Percentiles rank a stretch among this genome's conserved stretches.
These are phyloP conservation scores for Sternotherus odoratus DNA, from an alignment of 2,797 vertebrate genomes.

Conservation along the genomic window DNA sequence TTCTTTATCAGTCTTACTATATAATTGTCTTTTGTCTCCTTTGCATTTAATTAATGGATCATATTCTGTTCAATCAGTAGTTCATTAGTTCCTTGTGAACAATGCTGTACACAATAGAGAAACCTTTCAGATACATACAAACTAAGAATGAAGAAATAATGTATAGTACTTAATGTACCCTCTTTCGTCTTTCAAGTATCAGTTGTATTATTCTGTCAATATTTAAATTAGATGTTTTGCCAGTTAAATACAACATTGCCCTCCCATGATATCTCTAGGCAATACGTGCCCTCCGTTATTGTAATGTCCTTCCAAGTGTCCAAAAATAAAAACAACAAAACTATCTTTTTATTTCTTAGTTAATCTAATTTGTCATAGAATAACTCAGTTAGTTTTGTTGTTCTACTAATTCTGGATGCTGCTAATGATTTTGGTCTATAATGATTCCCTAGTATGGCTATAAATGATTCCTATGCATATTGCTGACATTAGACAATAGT, in stretches of 20 bases:
- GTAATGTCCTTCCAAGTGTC: neutral
- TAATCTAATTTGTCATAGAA: neutral
- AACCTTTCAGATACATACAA: neutral
- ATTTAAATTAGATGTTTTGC: neutral
- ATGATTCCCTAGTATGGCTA: neutral
- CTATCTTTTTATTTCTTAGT: neutral
- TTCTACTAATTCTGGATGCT: neutral
- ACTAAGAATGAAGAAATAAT: neutral
- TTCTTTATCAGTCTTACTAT: conserved; percentile 40
- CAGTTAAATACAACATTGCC: neutral
- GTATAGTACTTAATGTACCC: neutral
- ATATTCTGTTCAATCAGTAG: conserved; percentile 50
- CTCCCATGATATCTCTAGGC: neutral
- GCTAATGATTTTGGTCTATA: neutral
- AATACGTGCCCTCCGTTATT: neutral
- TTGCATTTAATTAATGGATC: conserved; percentile 66
- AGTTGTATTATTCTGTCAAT: neutral
- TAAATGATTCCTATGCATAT: neutral
- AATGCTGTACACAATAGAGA: conserved; percentile 17
- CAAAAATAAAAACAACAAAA: neutral
- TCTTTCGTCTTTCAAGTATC: neutral
- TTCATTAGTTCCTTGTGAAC: conserved; percentile 32
- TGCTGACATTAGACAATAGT: neutral
- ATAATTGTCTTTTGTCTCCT: conserved; percentile 63
- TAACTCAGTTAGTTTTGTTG: neutral